Evolutionary conservation across 2,113 vertebrate species (phyloP).

Genomic region (Cisticola juncidis): DNA sequence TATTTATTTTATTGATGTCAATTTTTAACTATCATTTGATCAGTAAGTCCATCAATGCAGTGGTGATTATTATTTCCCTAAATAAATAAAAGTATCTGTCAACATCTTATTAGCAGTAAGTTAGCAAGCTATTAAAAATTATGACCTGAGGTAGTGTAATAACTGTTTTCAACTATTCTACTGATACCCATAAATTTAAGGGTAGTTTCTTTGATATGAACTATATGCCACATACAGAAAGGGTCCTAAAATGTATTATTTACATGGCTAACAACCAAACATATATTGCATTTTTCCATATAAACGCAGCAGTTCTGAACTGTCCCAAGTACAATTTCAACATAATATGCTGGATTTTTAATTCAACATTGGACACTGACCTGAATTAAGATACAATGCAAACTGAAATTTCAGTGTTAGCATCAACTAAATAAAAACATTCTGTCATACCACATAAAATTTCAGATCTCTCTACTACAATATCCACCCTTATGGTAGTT

Average conservation of each 20-base stretch:
- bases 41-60: neutral
- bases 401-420: neutral
- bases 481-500: neutral
- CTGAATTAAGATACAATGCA: neutral
- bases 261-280: neutral
- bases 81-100: neutral
- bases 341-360: neutral
- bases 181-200: neutral
- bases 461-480: neutral
- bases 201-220: neutral
- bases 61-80: neutral
- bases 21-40: neutral
- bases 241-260: neutral
- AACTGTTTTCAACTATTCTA: neutral
- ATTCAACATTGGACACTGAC: neutral
- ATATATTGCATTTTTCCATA: neutral
- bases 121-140: neutral
- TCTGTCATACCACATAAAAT: neutral
- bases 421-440: neutral
- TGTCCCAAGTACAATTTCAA: neutral
- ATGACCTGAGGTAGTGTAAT: neutral
- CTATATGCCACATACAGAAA: neutral
- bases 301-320: neutral
- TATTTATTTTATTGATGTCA: neutral
- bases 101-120: neutral